phyloP scores from a whole-genome alignment of 2,797 vertebrate species.

The Garrulus glandarius region DNA sequence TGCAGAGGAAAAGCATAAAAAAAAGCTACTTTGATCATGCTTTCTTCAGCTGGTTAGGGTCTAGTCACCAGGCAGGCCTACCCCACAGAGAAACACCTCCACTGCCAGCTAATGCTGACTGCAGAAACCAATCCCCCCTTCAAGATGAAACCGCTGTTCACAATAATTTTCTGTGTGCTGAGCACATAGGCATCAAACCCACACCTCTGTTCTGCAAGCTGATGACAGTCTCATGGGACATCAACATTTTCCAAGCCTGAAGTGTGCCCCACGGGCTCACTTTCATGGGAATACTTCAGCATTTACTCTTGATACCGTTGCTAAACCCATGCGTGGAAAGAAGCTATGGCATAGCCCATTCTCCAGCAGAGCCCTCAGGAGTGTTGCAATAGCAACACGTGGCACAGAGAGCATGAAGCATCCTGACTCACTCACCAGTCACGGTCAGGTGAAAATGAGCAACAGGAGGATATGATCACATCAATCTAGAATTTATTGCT shows the following conservation, averaged over 20 bases:
- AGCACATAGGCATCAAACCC: neutral
- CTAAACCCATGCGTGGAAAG: neutral
- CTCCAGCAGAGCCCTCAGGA: neutral
- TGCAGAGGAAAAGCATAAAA: neutral
- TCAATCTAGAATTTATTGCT: neutral
- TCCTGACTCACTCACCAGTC: neutral
- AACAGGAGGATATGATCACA: neutral
- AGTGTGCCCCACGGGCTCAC: neutral
- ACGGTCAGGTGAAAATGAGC: neutral
- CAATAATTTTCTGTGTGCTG: neutral
- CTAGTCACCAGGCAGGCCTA: constrained; percentile 34
- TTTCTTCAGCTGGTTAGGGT: constrained; percentile 29
- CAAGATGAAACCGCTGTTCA: neutral
- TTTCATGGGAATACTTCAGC: neutral
- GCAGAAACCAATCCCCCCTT: constrained; percentile 33
- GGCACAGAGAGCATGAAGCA: neutral
- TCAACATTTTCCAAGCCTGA: neutral
- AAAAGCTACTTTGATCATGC: neutral
- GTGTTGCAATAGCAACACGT: neutral
- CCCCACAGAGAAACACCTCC: constrained; percentile 53
- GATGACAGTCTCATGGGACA: neutral
- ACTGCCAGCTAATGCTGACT: constrained; percentile 42
- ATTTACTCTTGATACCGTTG: neutral
- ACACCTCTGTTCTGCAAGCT: neutral
- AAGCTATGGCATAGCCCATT: neutral